phyloP scores from a whole-genome alignment of 2,797 vertebrate genomes.

The Chelon auratus region DNA sequence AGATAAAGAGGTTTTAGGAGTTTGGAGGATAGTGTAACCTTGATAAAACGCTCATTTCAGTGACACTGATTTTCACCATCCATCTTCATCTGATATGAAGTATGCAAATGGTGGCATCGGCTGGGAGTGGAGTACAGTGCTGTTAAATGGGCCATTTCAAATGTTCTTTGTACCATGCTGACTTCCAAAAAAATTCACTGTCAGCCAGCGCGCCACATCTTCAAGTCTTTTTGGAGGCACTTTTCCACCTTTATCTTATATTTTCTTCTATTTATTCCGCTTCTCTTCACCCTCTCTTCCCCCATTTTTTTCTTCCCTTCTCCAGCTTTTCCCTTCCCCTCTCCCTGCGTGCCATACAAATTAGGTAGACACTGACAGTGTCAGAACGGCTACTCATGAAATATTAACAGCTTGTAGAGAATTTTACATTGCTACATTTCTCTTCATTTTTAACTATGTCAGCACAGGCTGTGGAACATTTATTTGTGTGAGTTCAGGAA shows the following conservation, averaged over 20 bases:
- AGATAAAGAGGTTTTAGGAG: conserved; percentile 86
- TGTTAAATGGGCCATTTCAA: conserved; percentile 92
- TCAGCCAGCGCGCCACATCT: conserved; percentile 49
- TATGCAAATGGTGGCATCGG: conserved; percentile 89
- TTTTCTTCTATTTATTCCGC: conserved; percentile 36
- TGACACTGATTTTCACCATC: conserved; percentile 90
- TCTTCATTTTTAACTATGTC: conserved; percentile 83
- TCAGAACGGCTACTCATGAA: conserved; percentile 82
- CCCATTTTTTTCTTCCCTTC: conserved; percentile 18
- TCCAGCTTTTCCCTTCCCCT: conserved; percentile 15
- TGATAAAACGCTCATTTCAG: conserved; percentile 92
- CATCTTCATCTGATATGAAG: conserved; percentile 93
- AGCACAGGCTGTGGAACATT: conserved; percentile 72
- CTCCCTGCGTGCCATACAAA: conserved; percentile 72
- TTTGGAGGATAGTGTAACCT: conserved; percentile 90
- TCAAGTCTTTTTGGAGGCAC: conserved; percentile 56
- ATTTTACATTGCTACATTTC: conserved; percentile 80
- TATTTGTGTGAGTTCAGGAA: conserved; percentile 78
- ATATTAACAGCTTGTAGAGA: conserved; percentile 85
- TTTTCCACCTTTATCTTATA: conserved; percentile 54
- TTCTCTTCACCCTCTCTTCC: conserved; percentile 8
- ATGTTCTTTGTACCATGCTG: conserved; percentile 84
- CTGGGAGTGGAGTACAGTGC: conserved; percentile 81
- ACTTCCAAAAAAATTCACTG: conserved; percentile 76
- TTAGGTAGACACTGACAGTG: conserved; percentile 75